Percentiles rank a stretch among this genome's conserved stretches.
phyloP scores from a whole-genome alignment of 2,113 vertebrate species.

The Sterrhoptilus dennistouni region DNA sequence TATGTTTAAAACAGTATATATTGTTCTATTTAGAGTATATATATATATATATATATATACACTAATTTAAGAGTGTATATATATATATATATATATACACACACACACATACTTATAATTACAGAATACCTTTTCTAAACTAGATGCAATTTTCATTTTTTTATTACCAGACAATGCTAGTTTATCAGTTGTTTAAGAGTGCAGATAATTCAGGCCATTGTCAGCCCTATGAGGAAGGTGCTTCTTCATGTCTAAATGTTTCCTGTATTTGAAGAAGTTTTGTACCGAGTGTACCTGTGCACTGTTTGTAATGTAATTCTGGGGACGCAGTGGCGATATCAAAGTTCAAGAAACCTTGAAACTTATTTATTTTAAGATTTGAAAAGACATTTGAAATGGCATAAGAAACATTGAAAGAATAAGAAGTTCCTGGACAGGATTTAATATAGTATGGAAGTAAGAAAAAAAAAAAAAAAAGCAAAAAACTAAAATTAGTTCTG shows the following conservation, averaged over 20 bases:
- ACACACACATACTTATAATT: background rate
- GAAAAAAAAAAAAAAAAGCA: background rate
- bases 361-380: slow-evolving; percentile 9
- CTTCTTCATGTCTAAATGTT: background rate
- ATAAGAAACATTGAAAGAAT: background rate
- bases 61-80: background rate
- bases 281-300: background rate
- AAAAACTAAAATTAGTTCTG: background rate
- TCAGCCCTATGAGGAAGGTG: background rate
- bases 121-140: background rate
- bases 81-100: no score
- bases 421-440: background rate
- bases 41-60: no score
- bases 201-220: background rate
- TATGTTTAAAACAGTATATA: background rate
- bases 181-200: background rate
- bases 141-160: background rate
- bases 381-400: background rate
- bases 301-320: background rate
- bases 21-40: background rate
- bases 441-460: background rate
- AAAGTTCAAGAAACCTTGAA: background rate
- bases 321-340: background rate
- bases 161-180: background rate
- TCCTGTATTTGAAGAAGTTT: background rate